Evolutionary conservation across 2,797 vertebrate genomes (phyloP), one percentile per base, ranked within the genome.

Genomic region (Pseudomugil gertrudae): DNA sequence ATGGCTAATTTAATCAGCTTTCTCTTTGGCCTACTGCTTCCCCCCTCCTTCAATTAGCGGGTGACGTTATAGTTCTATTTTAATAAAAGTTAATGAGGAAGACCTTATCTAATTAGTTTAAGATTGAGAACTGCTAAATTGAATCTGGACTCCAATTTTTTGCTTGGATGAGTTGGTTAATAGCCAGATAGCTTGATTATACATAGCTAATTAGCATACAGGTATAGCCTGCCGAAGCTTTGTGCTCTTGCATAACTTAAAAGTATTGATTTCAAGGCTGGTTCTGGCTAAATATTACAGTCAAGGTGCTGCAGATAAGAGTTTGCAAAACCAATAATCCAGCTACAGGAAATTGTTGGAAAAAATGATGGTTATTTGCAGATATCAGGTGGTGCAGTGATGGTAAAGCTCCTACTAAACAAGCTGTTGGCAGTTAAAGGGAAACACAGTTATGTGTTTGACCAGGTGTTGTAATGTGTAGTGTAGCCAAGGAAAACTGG

Each of bases 61-160:
- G 2, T 17, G 55, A 70, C 53, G 51, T 50, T 72, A 43, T 11
- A 33, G 36, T 62, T 30, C 36, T 30, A 36, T 71, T 68, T 45
- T 53, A 78, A 50, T 63, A 56, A 17, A 50, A 73, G 27, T 78
- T 80, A 78, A 85, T 83, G 67, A 76, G 73, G 43, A 50, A 72
- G 61, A 24, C 57, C 2, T 8, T 26, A 63, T 76, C 66, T 72
- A 78, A 89, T 89, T 84, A 83, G 58, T 47, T 35, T n/a, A 59
- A 15, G 60, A 29, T 70, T 78, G 72, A 45, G 38, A 57, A 57
- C 62, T 43, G 57, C 64, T 50, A 84, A 83, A 86, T 84, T 80
- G 70, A 81, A 72, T 79, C 80, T 60, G 64, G 69, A 29, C 50
- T 48, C 43, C 30, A 79, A 74, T 84, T 82, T 79, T 74, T 47